Evolutionary conservation across 2,113 vertebrate genomes (phyloP).

Genomic region (Lasiurus cinereus): DNA sequence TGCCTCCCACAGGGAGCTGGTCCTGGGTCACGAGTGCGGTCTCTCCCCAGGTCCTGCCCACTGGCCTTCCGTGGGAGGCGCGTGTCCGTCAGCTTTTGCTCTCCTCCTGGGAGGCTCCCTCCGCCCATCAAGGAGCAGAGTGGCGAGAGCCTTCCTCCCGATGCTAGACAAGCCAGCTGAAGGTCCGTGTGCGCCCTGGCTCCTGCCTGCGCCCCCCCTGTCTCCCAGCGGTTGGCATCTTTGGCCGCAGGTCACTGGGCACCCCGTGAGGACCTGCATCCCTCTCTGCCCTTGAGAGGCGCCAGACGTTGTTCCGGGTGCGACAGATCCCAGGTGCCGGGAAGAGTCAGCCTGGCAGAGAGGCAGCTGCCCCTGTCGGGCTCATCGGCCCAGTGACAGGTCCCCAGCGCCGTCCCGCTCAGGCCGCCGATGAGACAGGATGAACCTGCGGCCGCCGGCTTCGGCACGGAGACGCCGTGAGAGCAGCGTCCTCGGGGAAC

Average conservation of each 20-base stretch:
- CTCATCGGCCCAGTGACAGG: too few relatives aligned
- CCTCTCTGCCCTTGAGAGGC: constrained; percentile 67
- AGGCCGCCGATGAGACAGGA: too few relatives aligned
- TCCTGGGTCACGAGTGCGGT: fast-evolving
- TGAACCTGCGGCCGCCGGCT: constrained; percentile 58
- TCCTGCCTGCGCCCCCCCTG: background rate
- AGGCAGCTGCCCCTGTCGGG: too few relatives aligned
- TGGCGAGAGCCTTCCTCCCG: background rate
- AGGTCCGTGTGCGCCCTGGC: background rate
- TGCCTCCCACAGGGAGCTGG: background rate
- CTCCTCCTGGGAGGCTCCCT: background rate
- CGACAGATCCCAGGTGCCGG: too few relatives aligned
- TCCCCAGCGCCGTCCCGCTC: too few relatives aligned
- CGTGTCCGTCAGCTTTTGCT: background rate
- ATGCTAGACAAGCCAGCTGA: background rate
- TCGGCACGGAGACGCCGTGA: constrained; percentile 81
- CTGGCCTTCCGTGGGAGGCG: background rate
- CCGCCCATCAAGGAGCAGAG: background rate
- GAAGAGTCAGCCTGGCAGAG: too few relatives aligned
- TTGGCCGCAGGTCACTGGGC: background rate
- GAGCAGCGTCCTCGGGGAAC: constrained; percentile 69
- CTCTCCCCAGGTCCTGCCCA: fast-evolving
- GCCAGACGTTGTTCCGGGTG: too few relatives aligned
- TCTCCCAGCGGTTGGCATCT: background rate
- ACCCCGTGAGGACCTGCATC: constrained; percentile 60